Base-by-base conservation (phyloP, 2,797 vertebrate species). In the Serranus cabrilla region DNA sequence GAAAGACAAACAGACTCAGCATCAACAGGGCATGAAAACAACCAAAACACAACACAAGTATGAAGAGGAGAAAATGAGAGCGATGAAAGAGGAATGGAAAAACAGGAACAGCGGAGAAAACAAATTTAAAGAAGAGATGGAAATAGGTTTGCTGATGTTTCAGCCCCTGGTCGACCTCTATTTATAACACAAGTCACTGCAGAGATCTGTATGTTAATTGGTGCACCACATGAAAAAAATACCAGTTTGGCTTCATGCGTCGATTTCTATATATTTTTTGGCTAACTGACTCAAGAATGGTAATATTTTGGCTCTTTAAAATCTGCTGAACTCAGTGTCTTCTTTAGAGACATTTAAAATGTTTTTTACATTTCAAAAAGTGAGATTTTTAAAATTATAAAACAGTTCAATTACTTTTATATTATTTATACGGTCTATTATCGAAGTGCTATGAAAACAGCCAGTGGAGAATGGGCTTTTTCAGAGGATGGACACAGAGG, bases 51-150 rank as follows among this genome's bases (percentile, higher is more conserved):
- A 78, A 31, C 47, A 51, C n/a, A 37, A 46, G 13, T 1, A 37
- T 37, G 21, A 39, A 13, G 10, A 62, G 5, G 7, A 42, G 3
- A 20, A 61, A 71, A 20, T 7, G 34, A 1, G n/a, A 12, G 60
- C 20, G 16, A 46, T 16, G 42, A 64, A 14, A 56, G 50, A 27
- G 51, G 25, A 40, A 72, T 37, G 3, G 12, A 2, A 7, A 76
- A 68, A 74, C 16, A 61, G 49, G 40, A 9, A 63, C 20, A 78
- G 25, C 51, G 58, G 47, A 66, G 17, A 16, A 78, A 76, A 74
- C 31, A 64, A 31, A 37, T 42, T 34, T 20, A 49, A 51, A 47
- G 3, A 46, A 14, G 17, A 16, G 13, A 65, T 8, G 42, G 51
- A 66, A 37, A 54, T 20, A 47, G 14, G 20, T 14, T 49, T 49